Evolutionary conservation across 1,140 invertebrate species (phyloP).

Genomic region (Orchestia grillus): DNA sequence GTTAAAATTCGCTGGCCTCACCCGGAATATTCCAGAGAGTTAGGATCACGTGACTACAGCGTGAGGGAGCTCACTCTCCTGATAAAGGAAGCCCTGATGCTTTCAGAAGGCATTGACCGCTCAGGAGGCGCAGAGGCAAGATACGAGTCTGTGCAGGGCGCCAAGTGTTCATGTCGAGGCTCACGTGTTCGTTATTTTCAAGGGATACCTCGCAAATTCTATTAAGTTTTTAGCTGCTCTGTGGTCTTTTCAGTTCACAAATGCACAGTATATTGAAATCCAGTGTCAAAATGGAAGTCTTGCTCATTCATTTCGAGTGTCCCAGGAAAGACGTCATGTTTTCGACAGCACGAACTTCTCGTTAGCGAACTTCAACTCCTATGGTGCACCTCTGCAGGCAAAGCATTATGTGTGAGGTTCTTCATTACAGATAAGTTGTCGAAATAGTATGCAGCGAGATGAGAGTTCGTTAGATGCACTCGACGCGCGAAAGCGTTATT

Average conservation of each 20-base stretch:
- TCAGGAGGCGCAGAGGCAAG: not conserved
- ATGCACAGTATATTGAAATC: not conserved
- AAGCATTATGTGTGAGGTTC: not conserved
- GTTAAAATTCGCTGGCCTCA: not conserved
- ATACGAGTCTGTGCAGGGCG: not conserved
- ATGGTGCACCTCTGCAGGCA: not conserved
- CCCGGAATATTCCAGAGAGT: constrained; percentile 40
- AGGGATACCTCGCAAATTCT: not conserved
- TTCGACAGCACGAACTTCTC: not conserved
- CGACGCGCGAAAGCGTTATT: too few relatives aligned
- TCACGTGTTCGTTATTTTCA: not conserved
- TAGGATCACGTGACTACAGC: constrained; percentile 27
- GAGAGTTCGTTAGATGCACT: not conserved
- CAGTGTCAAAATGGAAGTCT: not conserved
- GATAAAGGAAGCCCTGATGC: constrained; percentile 42
- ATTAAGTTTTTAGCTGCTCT: too few relatives aligned
- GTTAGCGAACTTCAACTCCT: not conserved
- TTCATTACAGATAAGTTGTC: not conserved
- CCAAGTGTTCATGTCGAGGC: not conserved
- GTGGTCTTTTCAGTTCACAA: too few relatives aligned
- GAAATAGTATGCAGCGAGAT: not conserved
- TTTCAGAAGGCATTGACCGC: constrained; percentile 17
- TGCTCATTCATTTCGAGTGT: not conserved
- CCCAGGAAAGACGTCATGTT: not conserved
- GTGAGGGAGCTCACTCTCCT: not conserved